Evolutionary conservation across 92 coral and sea anemone genomes (phyloP).

Genomic region (Micromussa lordhowensis): DNA sequence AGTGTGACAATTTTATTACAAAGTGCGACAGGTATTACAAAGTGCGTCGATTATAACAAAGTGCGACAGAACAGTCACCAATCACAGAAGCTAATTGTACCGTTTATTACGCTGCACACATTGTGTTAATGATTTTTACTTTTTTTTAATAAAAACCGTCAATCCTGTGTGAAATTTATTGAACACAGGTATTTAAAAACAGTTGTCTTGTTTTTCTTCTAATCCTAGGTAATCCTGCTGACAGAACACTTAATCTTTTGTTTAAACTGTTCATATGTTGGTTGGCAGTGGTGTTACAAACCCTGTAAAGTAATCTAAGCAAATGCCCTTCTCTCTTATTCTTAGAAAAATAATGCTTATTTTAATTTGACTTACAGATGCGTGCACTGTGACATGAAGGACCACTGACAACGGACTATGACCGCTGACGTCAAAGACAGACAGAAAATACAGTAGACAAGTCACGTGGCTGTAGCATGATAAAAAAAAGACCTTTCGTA

Average conservation of each 20-base stretch:
- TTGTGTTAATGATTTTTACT: conserved; percentile 29
- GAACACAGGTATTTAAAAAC: neutral
- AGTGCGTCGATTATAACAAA: too few relatives aligned
- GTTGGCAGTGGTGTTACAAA: neutral
- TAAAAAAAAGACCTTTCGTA: neutral
- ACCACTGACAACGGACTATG: conserved; percentile 21
- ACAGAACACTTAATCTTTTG: too few relatives aligned
- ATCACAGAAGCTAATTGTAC: neutral
- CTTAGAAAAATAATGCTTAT: neutral
- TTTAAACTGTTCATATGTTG: neutral
- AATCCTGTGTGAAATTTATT: conserved; percentile 1
- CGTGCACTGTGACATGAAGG: conserved; percentile 25
- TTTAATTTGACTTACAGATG: conserved; percentile 27
- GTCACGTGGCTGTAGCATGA: conserved; percentile 11
- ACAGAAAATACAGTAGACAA: neutral
- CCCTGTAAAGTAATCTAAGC: neutral
- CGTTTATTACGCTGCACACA: neutral
- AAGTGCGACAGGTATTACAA: too few relatives aligned
- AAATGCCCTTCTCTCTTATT: neutral
- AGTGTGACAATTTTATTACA: too few relatives aligned
- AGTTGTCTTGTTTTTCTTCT: neutral
- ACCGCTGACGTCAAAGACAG: conserved; percentile 36
- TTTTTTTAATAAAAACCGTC: conserved; percentile 13
- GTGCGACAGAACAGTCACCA: too few relatives aligned
- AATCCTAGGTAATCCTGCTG: too few relatives aligned